Conservation (phyloP, 2,113 vertebrate species). For the Poeciliopsis prolifica region DNA sequence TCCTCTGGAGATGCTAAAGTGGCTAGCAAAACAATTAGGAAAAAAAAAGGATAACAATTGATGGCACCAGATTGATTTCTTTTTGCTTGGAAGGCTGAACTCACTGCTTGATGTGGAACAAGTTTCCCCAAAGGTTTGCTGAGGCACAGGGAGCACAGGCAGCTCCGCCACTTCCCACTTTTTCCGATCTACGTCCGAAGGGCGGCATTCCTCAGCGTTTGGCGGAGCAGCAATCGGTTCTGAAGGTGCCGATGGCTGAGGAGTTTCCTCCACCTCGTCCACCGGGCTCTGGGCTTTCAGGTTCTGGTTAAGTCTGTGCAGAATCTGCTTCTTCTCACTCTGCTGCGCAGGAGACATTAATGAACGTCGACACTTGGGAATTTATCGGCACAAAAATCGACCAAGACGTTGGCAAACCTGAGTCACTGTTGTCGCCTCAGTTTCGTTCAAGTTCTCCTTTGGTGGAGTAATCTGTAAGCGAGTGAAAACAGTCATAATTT, state of each 20-base stretch:
- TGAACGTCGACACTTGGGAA: too few relatives aligned
- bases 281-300: constrained; percentile 82
- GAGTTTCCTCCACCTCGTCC: constrained; percentile 55
- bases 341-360: constrained; percentile 54
- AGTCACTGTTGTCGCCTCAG: constrained; percentile 40
- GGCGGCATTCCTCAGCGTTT: constrained; percentile 38
- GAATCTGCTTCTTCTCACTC: constrained; percentile 91
- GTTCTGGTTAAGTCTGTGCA: constrained; percentile 92
- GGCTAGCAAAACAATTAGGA: constrained; percentile 25
- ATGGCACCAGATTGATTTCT: neutral
- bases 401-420: constrained; percentile 57
- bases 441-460: constrained; percentile 53
- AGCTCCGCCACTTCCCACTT: constrained; percentile 88
- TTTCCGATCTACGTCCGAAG: constrained; percentile 79
- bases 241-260: constrained; percentile 22
- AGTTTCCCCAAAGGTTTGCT: constrained; percentile 81
- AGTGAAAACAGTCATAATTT: neutral
- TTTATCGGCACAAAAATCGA: too few relatives aligned
- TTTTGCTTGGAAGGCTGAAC: neutral
- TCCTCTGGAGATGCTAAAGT: constrained; percentile 48
- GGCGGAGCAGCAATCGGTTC: constrained; percentile 30
- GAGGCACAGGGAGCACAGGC: constrained; percentile 81
- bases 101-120: constrained; percentile 64
- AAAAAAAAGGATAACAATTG: neutral
- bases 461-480: constrained; percentile 57